These are phyloP conservation scores for Erebia epiphron DNA, from an alignment of 2,888 invertebrate species.

Conservation along the genomic window DNA sequence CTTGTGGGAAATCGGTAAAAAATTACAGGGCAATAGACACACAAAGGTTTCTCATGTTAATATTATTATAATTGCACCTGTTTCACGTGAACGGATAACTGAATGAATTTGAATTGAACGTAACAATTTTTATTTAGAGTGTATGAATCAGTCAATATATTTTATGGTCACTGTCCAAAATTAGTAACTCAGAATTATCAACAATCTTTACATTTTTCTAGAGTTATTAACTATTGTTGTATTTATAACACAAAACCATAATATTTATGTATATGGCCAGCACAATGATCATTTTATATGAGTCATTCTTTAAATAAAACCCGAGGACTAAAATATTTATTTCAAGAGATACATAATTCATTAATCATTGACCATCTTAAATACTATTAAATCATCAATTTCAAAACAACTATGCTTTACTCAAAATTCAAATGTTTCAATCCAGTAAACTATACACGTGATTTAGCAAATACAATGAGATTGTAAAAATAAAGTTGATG, in stretches of 20 bases:
- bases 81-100: neutral
- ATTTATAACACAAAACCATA: slow-evolving; percentile 3
- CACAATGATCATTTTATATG: slow-evolving; percentile 10
- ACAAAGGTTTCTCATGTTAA: slow-evolving; percentile 8
- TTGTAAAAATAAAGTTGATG: no score
- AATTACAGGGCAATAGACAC: slow-evolving; percentile 1
- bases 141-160: neutral
- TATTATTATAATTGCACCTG: neutral
- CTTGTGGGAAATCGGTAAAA: slow-evolving; percentile 44
- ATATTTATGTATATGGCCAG: neutral
- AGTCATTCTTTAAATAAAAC: slow-evolving; percentile 5
- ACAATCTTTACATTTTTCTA: neutral
- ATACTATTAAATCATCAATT: neutral
- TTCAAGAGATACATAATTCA: slow-evolving; percentile 4
- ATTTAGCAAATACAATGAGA: no score
- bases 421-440: neutral
- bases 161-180: neutral
- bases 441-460: neutral
- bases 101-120: neutral
- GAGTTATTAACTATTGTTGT: neutral
- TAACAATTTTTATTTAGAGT: neutral
- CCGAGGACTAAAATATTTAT: slow-evolving; percentile 6
- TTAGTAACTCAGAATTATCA: neutral
- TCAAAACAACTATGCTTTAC: neutral
- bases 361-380: slow-evolving; percentile 4